phyloP scores from a whole-genome alignment of 2,797 vertebrate genomes.

The Galago senegalensis region DNA sequence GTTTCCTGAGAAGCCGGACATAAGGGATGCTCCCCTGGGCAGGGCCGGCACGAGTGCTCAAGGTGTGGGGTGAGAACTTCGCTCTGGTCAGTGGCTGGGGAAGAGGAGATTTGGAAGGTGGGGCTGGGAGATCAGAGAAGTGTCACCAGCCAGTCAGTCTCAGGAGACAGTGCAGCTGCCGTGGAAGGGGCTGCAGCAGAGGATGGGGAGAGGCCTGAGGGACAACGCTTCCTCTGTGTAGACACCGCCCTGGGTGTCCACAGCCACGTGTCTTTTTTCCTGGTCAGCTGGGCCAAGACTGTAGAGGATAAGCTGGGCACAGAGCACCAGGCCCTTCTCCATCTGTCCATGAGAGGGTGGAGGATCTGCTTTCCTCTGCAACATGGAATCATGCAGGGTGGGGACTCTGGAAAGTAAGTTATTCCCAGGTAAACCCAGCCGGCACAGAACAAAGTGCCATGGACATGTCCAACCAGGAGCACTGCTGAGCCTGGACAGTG shows the following conservation, averaged over 20 bases:
- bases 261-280: background rate
- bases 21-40: too few species aligned
- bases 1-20: background rate
- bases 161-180: background rate
- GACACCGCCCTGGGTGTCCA: background rate
- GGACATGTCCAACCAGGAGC: background rate
- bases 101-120: background rate
- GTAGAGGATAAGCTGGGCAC: background rate
- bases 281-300: background rate
- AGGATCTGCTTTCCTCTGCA: too few species aligned
- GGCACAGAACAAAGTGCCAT: background rate
- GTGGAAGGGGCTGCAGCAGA: background rate
- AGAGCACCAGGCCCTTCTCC: background rate
- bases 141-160: too few species aligned
- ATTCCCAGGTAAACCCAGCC: background rate
- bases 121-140: background rate
- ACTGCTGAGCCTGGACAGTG: background rate
- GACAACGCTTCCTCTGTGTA: background rate
- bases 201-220: background rate
- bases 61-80: background rate
- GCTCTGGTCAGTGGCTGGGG: background rate
- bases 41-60: background rate
- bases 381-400: background rate
- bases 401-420: background rate
- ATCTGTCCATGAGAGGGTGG: too few species aligned